phyloP scores from a whole-genome alignment of 1,140 invertebrate genomes.

The Ooceraea biroi region DNA sequence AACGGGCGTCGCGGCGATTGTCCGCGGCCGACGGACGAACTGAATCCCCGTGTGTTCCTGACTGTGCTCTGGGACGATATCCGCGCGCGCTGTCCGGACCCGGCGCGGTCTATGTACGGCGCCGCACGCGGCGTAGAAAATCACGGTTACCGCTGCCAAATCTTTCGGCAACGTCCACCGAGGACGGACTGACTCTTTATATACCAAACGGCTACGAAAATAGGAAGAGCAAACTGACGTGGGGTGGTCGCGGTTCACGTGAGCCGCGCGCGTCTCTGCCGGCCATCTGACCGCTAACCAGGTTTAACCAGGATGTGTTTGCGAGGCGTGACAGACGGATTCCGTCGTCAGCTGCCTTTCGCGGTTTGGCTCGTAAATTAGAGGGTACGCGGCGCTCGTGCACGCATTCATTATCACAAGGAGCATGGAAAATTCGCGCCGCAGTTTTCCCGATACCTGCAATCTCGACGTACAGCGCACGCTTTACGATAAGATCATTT shows the following conservation, averaged over 20 bases:
- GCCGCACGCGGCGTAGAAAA: slow-evolving; percentile 80
- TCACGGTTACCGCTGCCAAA: slow-evolving; percentile 82
- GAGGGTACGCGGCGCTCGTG: slow-evolving; percentile 1
- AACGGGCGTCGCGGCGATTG: slow-evolving; percentile 29
- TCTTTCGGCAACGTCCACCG: slow-evolving; percentile 77
- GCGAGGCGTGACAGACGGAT: slow-evolving; percentile 41
- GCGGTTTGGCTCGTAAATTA: slow-evolving; percentile 45
- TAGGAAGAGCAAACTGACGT: slow-evolving; percentile 78
- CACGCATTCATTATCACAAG: neutral
- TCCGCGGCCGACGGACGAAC: neutral
- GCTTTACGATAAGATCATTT: neutral
- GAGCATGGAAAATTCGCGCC: neutral
- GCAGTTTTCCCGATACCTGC: neutral
- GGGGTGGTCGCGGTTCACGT: slow-evolving; percentile 60
- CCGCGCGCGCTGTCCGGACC: neutral
- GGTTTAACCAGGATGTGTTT: slow-evolving; percentile 62
- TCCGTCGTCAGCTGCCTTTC: neutral
- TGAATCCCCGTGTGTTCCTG: slow-evolving; percentile 31
- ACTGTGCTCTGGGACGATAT: slow-evolving; percentile 34
- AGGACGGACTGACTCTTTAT: slow-evolving; percentile 78
- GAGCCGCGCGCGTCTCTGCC: slow-evolving; percentile 47
- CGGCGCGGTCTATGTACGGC: slow-evolving; percentile 61
- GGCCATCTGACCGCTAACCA: slow-evolving; percentile 61
- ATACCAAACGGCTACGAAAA: slow-evolving; percentile 76
- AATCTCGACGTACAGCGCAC: neutral